Conservation (phyloP, 2,113 vertebrate genomes). For the Megaceryle torquata region DNA sequence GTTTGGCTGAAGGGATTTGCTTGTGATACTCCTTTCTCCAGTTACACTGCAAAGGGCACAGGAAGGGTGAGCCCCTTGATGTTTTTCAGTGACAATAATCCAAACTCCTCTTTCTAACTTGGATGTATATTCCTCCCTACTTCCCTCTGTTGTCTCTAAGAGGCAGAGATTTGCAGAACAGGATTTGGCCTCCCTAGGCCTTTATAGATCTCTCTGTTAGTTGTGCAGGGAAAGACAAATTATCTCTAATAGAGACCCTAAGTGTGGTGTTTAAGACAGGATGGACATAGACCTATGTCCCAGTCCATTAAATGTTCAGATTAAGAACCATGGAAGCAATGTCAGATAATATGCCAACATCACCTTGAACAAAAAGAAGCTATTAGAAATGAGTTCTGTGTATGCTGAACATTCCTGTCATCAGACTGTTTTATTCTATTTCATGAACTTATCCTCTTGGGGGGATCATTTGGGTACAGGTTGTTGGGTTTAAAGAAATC, state of each 20-base stretch:
- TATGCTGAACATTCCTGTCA: fast-evolving
- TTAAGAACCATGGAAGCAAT: background rate
- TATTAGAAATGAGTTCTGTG: background rate
- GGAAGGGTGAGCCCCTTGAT: background rate
- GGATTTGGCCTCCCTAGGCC: background rate
- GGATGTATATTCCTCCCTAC: background rate
- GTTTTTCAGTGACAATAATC: background rate
- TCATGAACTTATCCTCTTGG: background rate
- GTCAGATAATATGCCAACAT: background rate
- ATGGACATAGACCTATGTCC: background rate
- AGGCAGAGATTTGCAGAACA: background rate
- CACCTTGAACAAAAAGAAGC: background rate
- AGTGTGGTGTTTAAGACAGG: background rate
- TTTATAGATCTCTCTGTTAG: background rate
- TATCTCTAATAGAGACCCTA: background rate
- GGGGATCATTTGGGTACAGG: background rate
- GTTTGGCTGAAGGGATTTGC: background rate
- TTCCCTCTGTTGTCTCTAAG: background rate
- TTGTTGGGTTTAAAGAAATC: background rate
- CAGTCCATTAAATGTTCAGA: fast-evolving
- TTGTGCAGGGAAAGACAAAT: background rate
- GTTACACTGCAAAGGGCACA: background rate
- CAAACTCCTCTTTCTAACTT: background rate
- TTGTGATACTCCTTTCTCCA: background rate
- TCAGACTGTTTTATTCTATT: background rate